Evolutionary conservation across 2,113 vertebrate species (phyloP).

Genomic region (Bucco capensis): DNA sequence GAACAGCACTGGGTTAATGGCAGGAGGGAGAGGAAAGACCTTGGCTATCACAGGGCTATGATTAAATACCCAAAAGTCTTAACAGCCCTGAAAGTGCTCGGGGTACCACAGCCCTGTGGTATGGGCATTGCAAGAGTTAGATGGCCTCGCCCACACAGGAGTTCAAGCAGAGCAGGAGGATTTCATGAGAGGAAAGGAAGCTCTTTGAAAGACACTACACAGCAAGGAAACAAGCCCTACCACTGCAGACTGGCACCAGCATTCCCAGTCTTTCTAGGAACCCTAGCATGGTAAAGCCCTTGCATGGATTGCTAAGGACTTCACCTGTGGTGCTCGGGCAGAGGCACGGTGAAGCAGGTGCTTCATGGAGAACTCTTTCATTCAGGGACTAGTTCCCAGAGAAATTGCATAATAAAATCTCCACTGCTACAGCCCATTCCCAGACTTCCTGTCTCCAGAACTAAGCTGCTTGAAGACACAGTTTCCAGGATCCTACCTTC

Average conservation of each 20-base stretch:
- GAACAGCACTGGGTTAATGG: background rate
- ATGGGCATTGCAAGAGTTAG: background rate
- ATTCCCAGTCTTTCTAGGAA: background rate
- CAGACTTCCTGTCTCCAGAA: conserved; percentile 47
- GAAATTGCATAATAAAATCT: conserved; percentile 53
- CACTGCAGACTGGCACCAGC: background rate
- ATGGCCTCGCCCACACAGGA: background rate
- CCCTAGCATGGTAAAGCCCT: background rate
- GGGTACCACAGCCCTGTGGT: background rate
- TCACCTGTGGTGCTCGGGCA: background rate
- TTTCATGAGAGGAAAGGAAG: background rate
- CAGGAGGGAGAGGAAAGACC: background rate
- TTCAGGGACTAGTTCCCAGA: conserved; percentile 24
- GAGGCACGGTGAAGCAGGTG: background rate
- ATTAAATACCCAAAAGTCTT: background rate
- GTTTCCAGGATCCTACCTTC: background rate
- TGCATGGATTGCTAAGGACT: background rate
- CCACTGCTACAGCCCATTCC: conserved; percentile 35
- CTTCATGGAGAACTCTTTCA: conserved; percentile 27
- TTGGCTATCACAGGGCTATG: background rate
- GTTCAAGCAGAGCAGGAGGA: background rate
- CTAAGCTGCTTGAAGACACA: conserved; percentile 42
- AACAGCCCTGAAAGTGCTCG: background rate
- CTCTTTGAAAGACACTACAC: background rate
- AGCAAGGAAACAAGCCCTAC: background rate